Evolutionary conservation across 2,888 invertebrate genomes (phyloP).

Genomic region (Caprella mutica): DNA sequence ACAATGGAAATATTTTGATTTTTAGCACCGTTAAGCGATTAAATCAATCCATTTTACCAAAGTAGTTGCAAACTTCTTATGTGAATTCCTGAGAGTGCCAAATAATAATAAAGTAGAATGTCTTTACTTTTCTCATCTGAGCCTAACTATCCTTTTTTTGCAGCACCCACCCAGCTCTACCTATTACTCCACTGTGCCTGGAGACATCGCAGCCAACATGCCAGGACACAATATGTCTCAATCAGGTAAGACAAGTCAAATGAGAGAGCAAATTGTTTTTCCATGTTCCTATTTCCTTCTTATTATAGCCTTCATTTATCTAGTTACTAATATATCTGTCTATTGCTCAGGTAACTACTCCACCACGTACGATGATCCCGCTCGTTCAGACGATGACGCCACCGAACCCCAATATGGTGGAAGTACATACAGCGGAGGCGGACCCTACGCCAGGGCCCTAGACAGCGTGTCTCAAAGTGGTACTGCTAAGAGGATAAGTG

Average conservation of each 20-base stretch:
- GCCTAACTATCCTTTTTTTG: background rate
- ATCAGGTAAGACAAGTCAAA: no score
- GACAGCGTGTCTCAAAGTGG: conserved; percentile 51
- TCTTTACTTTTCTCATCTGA: no score
- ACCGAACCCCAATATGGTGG: conserved; percentile 74
- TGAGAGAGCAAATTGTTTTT: no score
- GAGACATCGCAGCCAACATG: conserved; percentile 22
- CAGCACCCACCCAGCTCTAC: conserved; percentile 32
- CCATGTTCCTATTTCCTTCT: no score
- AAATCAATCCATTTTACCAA: no score
- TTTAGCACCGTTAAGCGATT: no score
- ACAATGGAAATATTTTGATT: no score
- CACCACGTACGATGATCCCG: conserved; percentile 86
- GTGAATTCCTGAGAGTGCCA: no score
- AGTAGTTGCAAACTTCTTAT: no score
- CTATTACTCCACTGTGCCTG: conserved; percentile 31
- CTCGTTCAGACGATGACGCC: conserved; percentile 80
- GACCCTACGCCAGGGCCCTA: conserved; percentile 60
- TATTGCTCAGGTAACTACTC: conserved; percentile 40
- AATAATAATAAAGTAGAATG: no score
- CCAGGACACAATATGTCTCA: conserved; percentile 24
- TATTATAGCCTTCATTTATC: no score
- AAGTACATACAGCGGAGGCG: conserved; percentile 54
- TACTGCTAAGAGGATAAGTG: conserved; percentile 32
- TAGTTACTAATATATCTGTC: no score